Evolutionary conservation across 1,140 invertebrate species (phyloP).

Genomic region (Asobara japonica): DNA sequence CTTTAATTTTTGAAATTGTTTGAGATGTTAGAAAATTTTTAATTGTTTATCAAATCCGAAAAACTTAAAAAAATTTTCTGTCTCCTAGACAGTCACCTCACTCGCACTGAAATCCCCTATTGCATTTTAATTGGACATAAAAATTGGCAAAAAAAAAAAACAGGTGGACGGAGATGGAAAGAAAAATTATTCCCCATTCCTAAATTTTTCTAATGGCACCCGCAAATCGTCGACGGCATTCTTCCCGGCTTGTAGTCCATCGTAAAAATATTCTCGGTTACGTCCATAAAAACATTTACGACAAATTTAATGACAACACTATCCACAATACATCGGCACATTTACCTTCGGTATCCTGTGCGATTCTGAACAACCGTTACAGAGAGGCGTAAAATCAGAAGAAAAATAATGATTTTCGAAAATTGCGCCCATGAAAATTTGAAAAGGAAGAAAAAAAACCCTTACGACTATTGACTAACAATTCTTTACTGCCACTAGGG

Average conservation of each 20-base stretch:
- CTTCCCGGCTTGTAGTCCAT: not conserved
- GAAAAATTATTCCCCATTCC: not conserved
- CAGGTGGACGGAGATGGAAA: too few species aligned
- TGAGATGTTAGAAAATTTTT: too few species aligned
- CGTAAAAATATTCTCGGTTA: constrained; percentile 9
- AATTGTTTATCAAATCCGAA: too few species aligned
- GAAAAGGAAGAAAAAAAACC: too few species aligned
- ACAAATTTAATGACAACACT: constrained; percentile 6
- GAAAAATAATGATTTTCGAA: not conserved
- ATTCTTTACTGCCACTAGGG: too few species aligned
- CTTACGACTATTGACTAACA: too few species aligned
- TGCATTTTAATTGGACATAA: too few species aligned
- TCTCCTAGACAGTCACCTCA: too few species aligned
- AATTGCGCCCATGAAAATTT: not conserved
- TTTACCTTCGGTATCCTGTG: not conserved
- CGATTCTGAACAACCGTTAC: not conserved
- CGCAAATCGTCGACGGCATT: not conserved
- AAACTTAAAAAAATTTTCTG: too few species aligned
- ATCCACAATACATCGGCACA: not conserved
- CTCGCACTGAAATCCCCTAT: too few species aligned
- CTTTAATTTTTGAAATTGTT: too few species aligned
- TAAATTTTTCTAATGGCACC: not conserved
- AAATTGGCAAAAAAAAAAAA: not conserved
- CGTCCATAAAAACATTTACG: constrained; percentile 8
- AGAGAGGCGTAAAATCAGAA: not conserved